Evolutionary conservation across 53 echinoderm and acorn worm genomes (phyloP), one percentile per base, ranked within the genome.

Genomic region (Antedon mediterranea): DNA sequence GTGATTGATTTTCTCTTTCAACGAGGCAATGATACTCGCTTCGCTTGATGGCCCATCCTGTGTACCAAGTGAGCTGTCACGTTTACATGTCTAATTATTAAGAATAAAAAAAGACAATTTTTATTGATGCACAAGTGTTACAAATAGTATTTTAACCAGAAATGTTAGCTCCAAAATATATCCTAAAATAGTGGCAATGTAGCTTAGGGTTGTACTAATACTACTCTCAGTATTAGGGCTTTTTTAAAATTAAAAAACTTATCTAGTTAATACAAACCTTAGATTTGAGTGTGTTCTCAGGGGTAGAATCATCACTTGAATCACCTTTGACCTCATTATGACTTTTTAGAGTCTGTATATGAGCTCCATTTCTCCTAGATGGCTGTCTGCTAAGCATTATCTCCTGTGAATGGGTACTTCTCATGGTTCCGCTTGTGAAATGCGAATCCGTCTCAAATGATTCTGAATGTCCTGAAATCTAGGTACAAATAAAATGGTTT

Each of bases 341-440:
- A 0, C 86, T 81, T 79, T 93, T 93, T 31, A 84, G 76, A 28
- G 75, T 77, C 13, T 82, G 88, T 31, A 81, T 57, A 32, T 82
- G 79, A 1, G 76, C 74, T 32, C 87, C 87, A 72, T 83, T 82
- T 43, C 78, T 87, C 0, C 82, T 43, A 3, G 89, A 82, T 15
- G 87, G 89, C 34, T 89, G 87, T 28, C 91, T 72, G 41, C 85
- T 87, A 27, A 94, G 79, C 85, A 91, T 88, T 3, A 94, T 87
- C 87, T 94, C 94, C 72, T 94, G 94, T 23, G 94, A 94, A 83
- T 94, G 91, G 9, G 94, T 89, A 77, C 94, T 94, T 32, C 91
- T 89, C 26, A 90, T 32, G 14, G 87, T 81, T 74, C 84, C 84
- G 30, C 80, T 87, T 28, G 87, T 85, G 75, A 85, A 87, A 0